Conservation (phyloP, 92 coral and sea anemone genomes). For the Anthopleura xanthogrammica region DNA sequence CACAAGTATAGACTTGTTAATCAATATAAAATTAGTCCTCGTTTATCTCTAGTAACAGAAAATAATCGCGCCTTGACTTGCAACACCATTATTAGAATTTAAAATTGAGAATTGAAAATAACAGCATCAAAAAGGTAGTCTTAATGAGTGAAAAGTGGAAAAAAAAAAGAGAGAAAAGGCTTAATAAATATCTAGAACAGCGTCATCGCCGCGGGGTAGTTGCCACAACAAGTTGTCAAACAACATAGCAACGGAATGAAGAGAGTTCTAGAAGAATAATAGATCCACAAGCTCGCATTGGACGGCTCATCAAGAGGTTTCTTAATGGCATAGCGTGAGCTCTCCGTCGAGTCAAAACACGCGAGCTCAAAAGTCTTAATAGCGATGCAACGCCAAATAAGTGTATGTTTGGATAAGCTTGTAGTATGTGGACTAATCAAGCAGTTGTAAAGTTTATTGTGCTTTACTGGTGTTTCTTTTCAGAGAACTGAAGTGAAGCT, state of each 20-base stretch:
- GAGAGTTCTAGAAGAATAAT: conserved; percentile 18
- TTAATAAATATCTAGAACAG: conserved; percentile 2
- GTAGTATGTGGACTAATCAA: not conserved
- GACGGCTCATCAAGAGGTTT: conserved; percentile 13
- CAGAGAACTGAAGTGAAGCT: not conserved
- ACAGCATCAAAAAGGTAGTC: not conserved
- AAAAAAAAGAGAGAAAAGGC: not conserved
- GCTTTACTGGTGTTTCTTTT: not conserved
- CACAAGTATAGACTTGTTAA: not conserved
- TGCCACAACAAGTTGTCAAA: conserved; percentile 12
- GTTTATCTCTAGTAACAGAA: not conserved
- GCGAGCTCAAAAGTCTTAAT: not conserved
- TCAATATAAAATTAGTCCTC: not conserved
- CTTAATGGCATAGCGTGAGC: conserved; percentile 7
- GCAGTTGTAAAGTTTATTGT: not conserved
- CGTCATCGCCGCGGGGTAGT: conserved; percentile 15
- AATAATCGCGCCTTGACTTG: not conserved
- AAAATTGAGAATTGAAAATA: not conserved
- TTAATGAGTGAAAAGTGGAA: not conserved
- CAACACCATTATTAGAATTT: not conserved
- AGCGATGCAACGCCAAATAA: not conserved
- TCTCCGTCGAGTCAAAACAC: not conserved
- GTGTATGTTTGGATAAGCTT: not conserved
- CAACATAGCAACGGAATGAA: conserved; percentile 19
- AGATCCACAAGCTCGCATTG: not conserved